Conservation (phyloP, 2,888 invertebrate species). For the Hedya salicella region DNA sequence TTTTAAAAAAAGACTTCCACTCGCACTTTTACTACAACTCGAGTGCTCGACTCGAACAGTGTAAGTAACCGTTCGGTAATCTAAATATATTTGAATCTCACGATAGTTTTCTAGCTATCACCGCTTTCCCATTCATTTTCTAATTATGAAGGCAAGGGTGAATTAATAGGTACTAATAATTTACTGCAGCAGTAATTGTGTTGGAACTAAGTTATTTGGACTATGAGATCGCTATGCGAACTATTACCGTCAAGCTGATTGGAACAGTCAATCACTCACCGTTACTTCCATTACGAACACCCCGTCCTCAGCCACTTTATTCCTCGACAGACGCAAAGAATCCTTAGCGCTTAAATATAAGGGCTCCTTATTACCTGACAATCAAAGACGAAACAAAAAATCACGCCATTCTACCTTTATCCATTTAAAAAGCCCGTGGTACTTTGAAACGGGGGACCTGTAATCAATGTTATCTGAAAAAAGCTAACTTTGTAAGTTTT, state of each 20-base stretch:
- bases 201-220: slow-evolving; percentile 16
- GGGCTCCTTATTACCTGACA: not conserved
- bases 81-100: no score
- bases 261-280: slow-evolving; percentile 28
- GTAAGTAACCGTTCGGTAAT: no score
- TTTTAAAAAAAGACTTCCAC: no score
- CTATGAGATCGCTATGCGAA: slow-evolving; percentile 17
- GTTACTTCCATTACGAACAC: slow-evolving; percentile 27
- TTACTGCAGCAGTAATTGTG: no score
- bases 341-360: slow-evolving; percentile 3
- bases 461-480: slow-evolving; percentile 20
- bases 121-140: no score
- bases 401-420: slow-evolving; percentile 9
- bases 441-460: not conserved
- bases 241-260: slow-evolving; percentile 25
- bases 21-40: no score
- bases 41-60: no score
- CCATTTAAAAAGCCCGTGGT: slow-evolving; percentile 11
- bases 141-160: no score
- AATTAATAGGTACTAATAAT: no score
- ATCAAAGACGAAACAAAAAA: slow-evolving; percentile 6
- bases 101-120: no score
- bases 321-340: not conserved
- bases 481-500: slow-evolving; percentile 8
- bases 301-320: slow-evolving; percentile 6